Conservation (phyloP, 2,797 vertebrate genomes). For the Acrossocheilus wenchowensis region DNA sequence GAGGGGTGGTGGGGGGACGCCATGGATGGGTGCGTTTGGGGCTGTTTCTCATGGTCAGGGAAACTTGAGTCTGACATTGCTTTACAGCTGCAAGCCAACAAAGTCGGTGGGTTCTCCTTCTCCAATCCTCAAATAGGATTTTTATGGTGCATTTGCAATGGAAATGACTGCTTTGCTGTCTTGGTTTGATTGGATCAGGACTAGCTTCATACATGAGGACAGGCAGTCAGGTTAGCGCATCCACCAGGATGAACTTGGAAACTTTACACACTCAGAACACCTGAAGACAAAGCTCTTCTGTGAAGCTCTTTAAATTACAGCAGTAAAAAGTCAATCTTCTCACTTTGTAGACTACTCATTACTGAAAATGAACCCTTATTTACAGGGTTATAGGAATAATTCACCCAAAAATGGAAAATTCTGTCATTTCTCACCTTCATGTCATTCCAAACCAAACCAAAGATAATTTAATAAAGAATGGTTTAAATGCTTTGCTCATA, state of each 20-base stretch:
- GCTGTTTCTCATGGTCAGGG: slow-evolving; percentile 62
- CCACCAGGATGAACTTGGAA: not conserved
- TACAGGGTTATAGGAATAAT: not conserved
- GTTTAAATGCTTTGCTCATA: not conserved
- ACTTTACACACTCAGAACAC: not conserved
- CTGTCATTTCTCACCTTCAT: not conserved
- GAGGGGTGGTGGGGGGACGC: slow-evolving; percentile 59
- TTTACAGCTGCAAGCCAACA: slow-evolving; percentile 29
- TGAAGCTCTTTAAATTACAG: not conserved
- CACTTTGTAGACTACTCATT: not conserved
- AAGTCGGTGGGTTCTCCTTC: not conserved
- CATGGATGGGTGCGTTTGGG: slow-evolving; percentile 56
- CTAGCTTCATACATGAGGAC: slow-evolving; percentile 39
- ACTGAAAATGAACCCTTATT: not conserved
- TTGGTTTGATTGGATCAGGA: slow-evolving; percentile 67
- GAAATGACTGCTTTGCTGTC: slow-evolving; percentile 68
- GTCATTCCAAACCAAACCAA: not conserved
- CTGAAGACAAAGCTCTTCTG: slow-evolving; percentile 2
- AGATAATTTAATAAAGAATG: not conserved
- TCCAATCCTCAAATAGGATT: slow-evolving; percentile 63
- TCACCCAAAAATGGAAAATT: not conserved
- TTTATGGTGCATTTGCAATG: slow-evolving; percentile 74
- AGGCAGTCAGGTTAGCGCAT: slow-evolving; percentile 43
- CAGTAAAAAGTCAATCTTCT: not conserved
- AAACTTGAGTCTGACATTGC: slow-evolving; percentile 57